Evolutionary conservation across 2,888 invertebrate species (phyloP).

Genomic region (Steinernema scapterisci): DNA sequence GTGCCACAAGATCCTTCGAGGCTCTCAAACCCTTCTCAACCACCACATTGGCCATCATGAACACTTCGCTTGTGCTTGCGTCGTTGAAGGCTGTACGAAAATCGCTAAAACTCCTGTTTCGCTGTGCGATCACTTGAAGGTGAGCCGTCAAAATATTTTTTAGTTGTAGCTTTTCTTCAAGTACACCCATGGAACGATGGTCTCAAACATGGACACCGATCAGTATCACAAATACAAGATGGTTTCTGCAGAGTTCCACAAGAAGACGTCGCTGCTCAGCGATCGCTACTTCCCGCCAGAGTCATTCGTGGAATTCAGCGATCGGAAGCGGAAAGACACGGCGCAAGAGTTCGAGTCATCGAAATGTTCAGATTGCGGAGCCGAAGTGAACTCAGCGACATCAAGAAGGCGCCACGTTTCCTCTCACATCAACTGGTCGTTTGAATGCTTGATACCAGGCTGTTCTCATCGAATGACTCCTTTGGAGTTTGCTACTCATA

Average conservation of each 20-base stretch:
- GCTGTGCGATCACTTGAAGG: too few species aligned
- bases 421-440: background rate
- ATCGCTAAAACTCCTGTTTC: background rate
- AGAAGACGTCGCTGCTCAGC: background rate
- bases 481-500: background rate
- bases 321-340: background rate
- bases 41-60: background rate
- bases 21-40: background rate
- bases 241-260: background rate
- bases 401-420: background rate
- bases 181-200: too few species aligned
- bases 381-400: background rate
- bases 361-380: background rate
- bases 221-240: background rate
- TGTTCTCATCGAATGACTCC: background rate
- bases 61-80: background rate
- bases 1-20: background rate
- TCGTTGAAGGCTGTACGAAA: background rate
- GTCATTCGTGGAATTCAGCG: background rate
- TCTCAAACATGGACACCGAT: too few species aligned
- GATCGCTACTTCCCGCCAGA: background rate
- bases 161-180: too few species aligned
- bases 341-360: background rate
- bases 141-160: too few species aligned
- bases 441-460: background rate